phyloP scores from a whole-genome alignment of 2,888 invertebrate genomes.

The Callinectes sapidus region DNA sequence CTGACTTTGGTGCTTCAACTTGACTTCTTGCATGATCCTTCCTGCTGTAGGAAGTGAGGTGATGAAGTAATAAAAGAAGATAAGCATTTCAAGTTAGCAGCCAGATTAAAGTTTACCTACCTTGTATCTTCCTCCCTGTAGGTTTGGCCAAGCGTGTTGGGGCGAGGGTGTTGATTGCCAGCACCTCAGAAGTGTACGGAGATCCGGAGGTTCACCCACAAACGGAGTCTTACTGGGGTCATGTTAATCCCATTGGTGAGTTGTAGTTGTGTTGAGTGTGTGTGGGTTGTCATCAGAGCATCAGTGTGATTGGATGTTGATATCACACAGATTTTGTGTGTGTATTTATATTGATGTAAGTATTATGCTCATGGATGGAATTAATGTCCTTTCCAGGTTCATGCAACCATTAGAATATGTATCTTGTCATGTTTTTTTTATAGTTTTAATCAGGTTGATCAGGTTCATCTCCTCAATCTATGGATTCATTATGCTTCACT shows the following conservation, averaged over 20 bases:
- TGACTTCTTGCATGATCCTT: too few species aligned
- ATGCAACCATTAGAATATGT: not conserved
- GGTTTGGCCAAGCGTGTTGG: slow-evolving; percentile 94
- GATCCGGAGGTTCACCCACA: slow-evolving; percentile 99
- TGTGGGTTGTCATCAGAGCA: too few species aligned
- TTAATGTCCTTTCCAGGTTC: not conserved
- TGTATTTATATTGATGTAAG: not conserved
- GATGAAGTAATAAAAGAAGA: not conserved
- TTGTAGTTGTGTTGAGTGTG: not conserved
- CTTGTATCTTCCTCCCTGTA: slow-evolving; percentile 75
- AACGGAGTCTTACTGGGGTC: slow-evolving; percentile 98
- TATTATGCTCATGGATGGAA: not conserved
- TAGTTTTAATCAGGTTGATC: too few species aligned
- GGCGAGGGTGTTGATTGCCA: slow-evolving; percentile 95
- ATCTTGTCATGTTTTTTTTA: too few species aligned
- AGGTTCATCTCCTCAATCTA: not conserved
- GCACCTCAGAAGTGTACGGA: slow-evolving; percentile 99
- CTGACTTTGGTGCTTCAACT: too few species aligned
- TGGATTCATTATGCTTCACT: not conserved
- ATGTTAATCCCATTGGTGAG: slow-evolving; percentile 97
- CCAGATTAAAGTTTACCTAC: slow-evolving; percentile 41
- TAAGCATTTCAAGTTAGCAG: not conserved
- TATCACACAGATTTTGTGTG: not conserved
- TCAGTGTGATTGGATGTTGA: not conserved
- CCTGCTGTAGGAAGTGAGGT: not conserved